Base-by-base conservation (phyloP, 2,113 vertebrate species). In the Hemichromis elongatus region DNA sequence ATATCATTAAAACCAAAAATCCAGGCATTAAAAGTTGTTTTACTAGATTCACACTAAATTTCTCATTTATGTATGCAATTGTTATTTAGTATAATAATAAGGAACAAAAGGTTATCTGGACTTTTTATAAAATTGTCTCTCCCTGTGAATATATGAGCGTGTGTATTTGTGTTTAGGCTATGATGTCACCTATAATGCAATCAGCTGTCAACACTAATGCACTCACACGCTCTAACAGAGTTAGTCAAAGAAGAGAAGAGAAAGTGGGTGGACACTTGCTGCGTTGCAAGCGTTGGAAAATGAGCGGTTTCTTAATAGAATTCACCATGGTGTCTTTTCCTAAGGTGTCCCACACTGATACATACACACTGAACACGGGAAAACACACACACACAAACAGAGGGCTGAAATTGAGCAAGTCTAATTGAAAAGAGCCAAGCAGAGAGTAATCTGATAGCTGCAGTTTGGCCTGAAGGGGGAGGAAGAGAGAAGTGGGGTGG, bases 401-500 rank as follows among this genome's bases (percentile, higher is more conserved):
- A 84, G 55, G 73, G 81, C 81, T 84, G 66, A 66, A 91, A 87
- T 87, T 81, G 82, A 90, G 87, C 83, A 90, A 88, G 82, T 92
- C 83, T 93, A 94, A 93, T 93, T 95, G 91, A 95, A 94, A 94
- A 91, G 87, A 94, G 83, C 89, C 88, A 90, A 94, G 93, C 92
- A 91, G 92, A 93, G 90, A 93, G 90, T 90, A 93, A 94, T 91
- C 89, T 92, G 93, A 94, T 93, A 88, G 89, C 89, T 90, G 87
- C 75, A 79, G 83, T 93, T 90, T 85, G 86, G 90, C 92, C 93
- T 80, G 83, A 88, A 91, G 93, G 89, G 82, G 79, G 59, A 81
- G 33, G 73, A 24, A 28, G 50, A 52, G 21, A 83, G 68, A 81
- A 55, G 40, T 47, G 11, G 16, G 68, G 47, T 35, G 9, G 18